Evolutionary conservation across 2,888 invertebrate species (phyloP).

Genomic region (Papilio gigon): DNA sequence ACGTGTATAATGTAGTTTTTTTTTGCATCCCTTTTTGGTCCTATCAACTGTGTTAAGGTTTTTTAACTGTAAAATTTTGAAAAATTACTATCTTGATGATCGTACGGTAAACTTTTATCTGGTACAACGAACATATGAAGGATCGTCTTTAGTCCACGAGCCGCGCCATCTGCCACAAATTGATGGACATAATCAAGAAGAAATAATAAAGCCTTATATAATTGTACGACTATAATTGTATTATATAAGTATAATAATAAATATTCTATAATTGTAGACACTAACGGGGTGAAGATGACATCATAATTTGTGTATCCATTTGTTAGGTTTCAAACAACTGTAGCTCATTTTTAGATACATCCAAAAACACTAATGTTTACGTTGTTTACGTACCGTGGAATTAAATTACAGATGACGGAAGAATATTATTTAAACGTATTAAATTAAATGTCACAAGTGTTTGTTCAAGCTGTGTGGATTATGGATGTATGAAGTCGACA

Average conservation of each 20-base stretch:
- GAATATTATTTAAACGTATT: too few relatives aligned
- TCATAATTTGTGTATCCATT: background rate
- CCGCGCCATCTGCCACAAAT: constrained; percentile 17
- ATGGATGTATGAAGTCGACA: too few relatives aligned
- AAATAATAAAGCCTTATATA: background rate
- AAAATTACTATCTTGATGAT: constrained; percentile 30
- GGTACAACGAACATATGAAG: constrained; percentile 1
- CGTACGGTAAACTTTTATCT: constrained; percentile 14
- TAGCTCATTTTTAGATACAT: too few relatives aligned
- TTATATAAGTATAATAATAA: too few relatives aligned
- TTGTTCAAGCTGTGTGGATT: too few relatives aligned
- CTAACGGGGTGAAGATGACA: background rate
- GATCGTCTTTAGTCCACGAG: constrained; percentile 15
- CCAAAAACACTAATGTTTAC: too few relatives aligned
- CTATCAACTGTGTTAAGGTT: constrained; percentile 61
- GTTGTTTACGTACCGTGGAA: too few relatives aligned
- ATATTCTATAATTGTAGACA: too few relatives aligned
- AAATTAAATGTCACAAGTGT: too few relatives aligned
- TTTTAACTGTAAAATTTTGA: constrained; percentile 65
- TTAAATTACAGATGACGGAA: too few relatives aligned
- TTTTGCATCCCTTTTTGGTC: constrained; percentile 56
- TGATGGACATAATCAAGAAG: constrained; percentile 11
- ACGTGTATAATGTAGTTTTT: constrained; percentile 64
- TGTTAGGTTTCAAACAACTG: background rate
- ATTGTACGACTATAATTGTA: too few relatives aligned